These are phyloP conservation scores for Huso huso DNA, from an alignment of 2,797 vertebrate species.

Conservation along the genomic window DNA sequence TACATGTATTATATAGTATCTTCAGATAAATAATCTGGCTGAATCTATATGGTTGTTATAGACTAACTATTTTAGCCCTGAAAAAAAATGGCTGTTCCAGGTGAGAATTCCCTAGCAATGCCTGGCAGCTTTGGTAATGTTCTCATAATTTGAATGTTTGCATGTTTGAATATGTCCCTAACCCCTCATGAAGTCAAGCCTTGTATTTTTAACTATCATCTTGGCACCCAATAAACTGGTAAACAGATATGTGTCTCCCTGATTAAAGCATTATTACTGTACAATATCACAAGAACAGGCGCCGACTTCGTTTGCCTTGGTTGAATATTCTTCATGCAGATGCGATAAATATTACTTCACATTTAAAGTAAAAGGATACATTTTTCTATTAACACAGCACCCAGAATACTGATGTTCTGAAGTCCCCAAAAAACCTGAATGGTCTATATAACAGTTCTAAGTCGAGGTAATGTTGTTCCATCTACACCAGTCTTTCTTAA, in stretches of 20 bases:
- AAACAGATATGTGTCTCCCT: slow-evolving; percentile 1
- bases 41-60: too few relatives aligned
- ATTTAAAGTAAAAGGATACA: slow-evolving; percentile 41
- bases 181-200: too few relatives aligned
- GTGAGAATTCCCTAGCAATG: too few relatives aligned
- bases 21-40: too few relatives aligned
- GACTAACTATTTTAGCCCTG: too few relatives aligned
- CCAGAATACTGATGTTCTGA: slow-evolving; percentile 39
- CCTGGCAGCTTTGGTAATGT: too few relatives aligned
- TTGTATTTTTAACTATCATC: too few relatives aligned
- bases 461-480: slow-evolving; percentile 59
- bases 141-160: background rate
- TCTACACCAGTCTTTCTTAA: slow-evolving; percentile 43
- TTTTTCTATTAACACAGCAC: slow-evolving; percentile 41
- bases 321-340: slow-evolving; percentile 44
- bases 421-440: slow-evolving; percentile 29
- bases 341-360: slow-evolving; percentile 50
- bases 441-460: slow-evolving; percentile 61
- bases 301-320: slow-evolving; percentile 28
- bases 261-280: slow-evolving; percentile 5
- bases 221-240: too few relatives aligned
- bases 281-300: background rate
- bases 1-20: too few relatives aligned
- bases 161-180: too few relatives aligned
- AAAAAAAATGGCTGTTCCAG: too few relatives aligned